Evolutionary conservation across 2,797 vertebrate species (phyloP).

Genomic region (Eulemur albifrons): DNA sequence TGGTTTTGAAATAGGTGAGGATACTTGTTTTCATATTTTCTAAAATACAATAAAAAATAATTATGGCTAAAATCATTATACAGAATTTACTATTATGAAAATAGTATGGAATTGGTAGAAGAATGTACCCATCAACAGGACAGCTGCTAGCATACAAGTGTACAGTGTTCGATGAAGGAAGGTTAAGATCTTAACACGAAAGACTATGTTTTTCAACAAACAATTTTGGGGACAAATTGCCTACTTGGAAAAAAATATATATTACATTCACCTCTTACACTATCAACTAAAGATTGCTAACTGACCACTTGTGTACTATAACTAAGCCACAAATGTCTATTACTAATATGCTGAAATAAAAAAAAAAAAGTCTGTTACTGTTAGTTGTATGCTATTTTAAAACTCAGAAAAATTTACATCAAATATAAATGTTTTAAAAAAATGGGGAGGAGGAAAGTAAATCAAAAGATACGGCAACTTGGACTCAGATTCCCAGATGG

Average conservation of each 20-base stretch:
- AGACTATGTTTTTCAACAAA: neutral
- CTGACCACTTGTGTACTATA: neutral
- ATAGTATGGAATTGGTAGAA: neutral
- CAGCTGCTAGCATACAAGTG: neutral
- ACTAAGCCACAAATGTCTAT: neutral
- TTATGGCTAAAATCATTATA: neutral
- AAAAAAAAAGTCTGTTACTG: neutral
- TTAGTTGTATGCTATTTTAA: neutral
- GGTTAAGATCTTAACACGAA: neutral
- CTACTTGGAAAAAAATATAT: neutral
- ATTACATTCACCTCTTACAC: neutral
- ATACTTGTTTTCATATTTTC: neutral
- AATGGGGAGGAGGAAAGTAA: neutral
- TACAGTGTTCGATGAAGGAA: neutral
- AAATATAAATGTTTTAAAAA: neutral
- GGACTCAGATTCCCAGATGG: slow-evolving; percentile 40
- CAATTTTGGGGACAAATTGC: neutral
- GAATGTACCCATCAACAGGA: neutral
- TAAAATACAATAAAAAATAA: neutral
- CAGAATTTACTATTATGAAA: neutral
- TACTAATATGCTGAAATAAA: neutral
- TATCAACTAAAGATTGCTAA: neutral
- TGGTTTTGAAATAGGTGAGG: neutral
- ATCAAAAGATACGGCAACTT: neutral
- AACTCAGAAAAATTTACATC: neutral